Base-by-base conservation (phyloP, 2,113 vertebrate genomes). In the Chloropsis hardwickii region DNA sequence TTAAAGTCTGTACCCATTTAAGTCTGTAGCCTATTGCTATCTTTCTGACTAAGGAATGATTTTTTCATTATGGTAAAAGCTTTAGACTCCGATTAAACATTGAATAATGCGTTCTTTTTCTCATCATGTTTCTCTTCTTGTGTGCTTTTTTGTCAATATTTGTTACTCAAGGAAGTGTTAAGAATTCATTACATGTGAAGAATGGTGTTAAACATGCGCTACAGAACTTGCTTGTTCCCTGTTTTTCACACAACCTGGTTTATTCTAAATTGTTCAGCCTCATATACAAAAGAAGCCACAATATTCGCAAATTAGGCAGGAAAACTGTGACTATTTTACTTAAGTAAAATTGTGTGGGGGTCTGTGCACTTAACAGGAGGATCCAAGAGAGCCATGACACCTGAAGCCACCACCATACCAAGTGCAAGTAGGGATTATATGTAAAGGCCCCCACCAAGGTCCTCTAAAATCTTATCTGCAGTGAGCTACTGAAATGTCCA, bases 311-410 rank as follows among this genome's bases (percentile, higher is more conserved):
- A 50, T 14, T 35, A 61, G 8, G 14, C 28, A 61, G 6, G 8
- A 35, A 45, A 86, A 54, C 45, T 22, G 3, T 42, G 1, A 67
- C 17, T 80, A 16, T 51, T 67, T 69, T 65, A 50, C 20, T 27
- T 11, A 54, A 69, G 6, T 4, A 47, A 60, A 80, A 47, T 2
- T 33, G 29, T 5, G 14, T 0, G 6, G 35, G 3, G 1, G n/a
- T 16, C 27, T 31, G 16, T 44, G 37, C 37, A 42, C 14, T 51
- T 67, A 82, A 42, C 35, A 6, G 1, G 24, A 89, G 4, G 40
- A 57, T 23, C 4, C 62, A 67, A 24, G 90, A 76, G 40, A 86
- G 64, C 31, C 47, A 19, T 1, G 17, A 69, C 6, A 83, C 3
- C 11, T n/a, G 33, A 93, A 71, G 14, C 37, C 48, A 83, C 27